These are phyloP conservation scores for Atrina japonica DNA, from an alignment of 2,888 invertebrate species.

Conservation along the genomic window DNA sequence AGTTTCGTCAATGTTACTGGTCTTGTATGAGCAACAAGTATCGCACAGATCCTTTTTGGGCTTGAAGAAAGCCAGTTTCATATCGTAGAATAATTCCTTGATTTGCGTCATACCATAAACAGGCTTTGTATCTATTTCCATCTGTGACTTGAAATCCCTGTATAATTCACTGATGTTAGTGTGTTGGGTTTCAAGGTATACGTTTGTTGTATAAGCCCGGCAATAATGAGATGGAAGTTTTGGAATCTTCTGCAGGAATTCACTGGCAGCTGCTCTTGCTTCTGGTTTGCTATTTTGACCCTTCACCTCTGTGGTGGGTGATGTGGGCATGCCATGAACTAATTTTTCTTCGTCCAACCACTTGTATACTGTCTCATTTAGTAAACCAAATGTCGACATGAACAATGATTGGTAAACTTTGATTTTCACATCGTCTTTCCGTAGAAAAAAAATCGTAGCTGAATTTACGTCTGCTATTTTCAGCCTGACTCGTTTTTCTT, in stretches of 20 bases:
- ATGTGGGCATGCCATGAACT: slow-evolving; percentile 8
- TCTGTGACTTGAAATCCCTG: slow-evolving; percentile 24
- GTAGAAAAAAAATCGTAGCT: slow-evolving; percentile 7
- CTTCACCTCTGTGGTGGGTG: background rate
- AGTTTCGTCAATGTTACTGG: slow-evolving; percentile 48
- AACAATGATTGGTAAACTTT: slow-evolving; percentile 53
- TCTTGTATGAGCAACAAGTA: slow-evolving; percentile 40
- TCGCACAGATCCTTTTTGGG: slow-evolving; percentile 52
- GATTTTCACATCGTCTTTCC: slow-evolving; percentile 30
- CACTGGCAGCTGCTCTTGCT: slow-evolving; percentile 7
- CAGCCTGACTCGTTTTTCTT: too few species aligned
- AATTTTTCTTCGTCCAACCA: slow-evolving; percentile 35
- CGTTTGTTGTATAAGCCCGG: slow-evolving; percentile 36
- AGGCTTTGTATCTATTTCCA: slow-evolving; percentile 4
- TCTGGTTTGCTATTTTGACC: background rate
- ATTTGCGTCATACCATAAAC: slow-evolving; percentile 23
- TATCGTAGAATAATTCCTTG: slow-evolving; percentile 35
- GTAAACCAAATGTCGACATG: slow-evolving; percentile 49
- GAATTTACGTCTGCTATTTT: too few species aligned
- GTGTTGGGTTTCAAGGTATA: slow-evolving; percentile 42
- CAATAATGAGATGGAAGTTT: slow-evolving; percentile 47
- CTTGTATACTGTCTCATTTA: slow-evolving; percentile 44
- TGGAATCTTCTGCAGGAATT: slow-evolving; percentile 36
- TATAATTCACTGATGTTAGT: slow-evolving; percentile 31
- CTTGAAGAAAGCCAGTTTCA: slow-evolving; percentile 38